phyloP scores from a whole-genome alignment of 2,113 vertebrate species.

The Brachyhypopomus occidentalis region DNA sequence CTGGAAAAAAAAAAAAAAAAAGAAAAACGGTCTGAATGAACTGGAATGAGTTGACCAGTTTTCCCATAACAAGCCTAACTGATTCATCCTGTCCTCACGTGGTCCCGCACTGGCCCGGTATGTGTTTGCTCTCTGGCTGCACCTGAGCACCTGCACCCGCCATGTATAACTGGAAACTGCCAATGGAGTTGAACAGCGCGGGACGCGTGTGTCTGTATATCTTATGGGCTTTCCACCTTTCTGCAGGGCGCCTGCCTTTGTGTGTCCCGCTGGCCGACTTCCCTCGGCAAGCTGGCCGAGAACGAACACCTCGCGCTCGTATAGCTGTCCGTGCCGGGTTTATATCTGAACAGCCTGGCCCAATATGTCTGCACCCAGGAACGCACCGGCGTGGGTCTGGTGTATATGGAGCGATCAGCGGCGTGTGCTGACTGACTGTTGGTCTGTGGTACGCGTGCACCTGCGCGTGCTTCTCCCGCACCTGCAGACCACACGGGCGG shows the following conservation, averaged over 20 bases:
- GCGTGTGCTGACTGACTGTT: conserved; percentile 14
- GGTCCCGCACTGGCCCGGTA: conserved; percentile 38
- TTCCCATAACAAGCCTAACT: conserved; percentile 26
- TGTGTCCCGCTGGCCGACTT: conserved; percentile 26
- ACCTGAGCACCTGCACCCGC: conserved; percentile 25
- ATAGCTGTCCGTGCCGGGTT: conserved; percentile 26
- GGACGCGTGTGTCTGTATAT: conserved; percentile 39
- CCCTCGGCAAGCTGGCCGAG: conserved; percentile 19
- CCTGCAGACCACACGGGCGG: conserved; percentile 40
- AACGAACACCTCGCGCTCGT: conserved; percentile 23
- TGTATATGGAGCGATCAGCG: conserved; percentile 28
- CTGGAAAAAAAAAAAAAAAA: no score
- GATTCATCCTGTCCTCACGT: conserved; percentile 38
- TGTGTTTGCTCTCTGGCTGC: conserved; percentile 39
- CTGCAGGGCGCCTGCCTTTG: conserved; percentile 33
- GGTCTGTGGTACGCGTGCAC: conserved; percentile 30
- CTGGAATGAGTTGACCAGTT: conserved; percentile 44
- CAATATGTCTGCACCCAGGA: conserved; percentile 34
- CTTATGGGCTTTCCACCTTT: conserved; percentile 36
- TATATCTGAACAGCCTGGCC: conserved; percentile 34
- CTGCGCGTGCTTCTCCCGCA: conserved; percentile 28
- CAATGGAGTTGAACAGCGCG: conserved; percentile 39
- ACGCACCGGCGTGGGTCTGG: conserved; percentile 27
- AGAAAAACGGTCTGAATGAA: conserved; percentile 48
- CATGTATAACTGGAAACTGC: conserved; percentile 24